Percentiles rank a stretch among this genome's conserved stretches.
These are phyloP conservation scores for Nemopilema nomurai DNA, from an alignment of 30 jellyfish, hydroid and myxozoan genomes.

Conservation along the genomic window DNA sequence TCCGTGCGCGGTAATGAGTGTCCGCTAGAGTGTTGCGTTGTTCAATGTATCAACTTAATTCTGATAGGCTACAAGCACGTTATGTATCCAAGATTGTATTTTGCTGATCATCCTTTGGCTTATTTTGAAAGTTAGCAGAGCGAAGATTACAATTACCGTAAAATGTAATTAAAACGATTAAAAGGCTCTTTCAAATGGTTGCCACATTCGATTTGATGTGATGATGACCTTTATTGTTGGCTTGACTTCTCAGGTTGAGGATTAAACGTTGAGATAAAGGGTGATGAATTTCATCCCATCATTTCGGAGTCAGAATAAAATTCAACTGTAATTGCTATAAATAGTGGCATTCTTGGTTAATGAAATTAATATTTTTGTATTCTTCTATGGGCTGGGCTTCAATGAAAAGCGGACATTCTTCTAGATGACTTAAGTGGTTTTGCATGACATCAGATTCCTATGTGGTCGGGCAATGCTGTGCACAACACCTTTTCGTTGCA, in stretches of 20 bases:
- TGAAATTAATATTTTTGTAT: constrained; percentile 19
- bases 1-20: background rate
- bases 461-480: background rate
- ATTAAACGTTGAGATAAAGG: constrained; percentile 43
- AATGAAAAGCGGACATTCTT: constrained; percentile 19
- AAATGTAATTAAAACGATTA: constrained; percentile 40
- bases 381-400: constrained; percentile 48
- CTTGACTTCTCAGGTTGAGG: constrained; percentile 48
- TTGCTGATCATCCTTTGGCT: constrained; percentile 24
- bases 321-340: constrained; percentile 64
- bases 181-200: constrained; percentile 41
- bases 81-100: constrained; percentile 14
- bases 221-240: constrained; percentile 59
- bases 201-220: constrained; percentile 48
- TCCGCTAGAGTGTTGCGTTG: background rate
- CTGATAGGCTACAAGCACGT: background rate
- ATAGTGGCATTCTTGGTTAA: constrained; percentile 34
- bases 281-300: constrained; percentile 64
- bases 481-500: background rate
- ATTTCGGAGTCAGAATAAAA: constrained; percentile 61
- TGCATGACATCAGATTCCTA: constrained; percentile 11
- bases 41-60: constrained; percentile 5
- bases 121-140: constrained; percentile 39
- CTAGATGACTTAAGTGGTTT: constrained; percentile 22
- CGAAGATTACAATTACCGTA: constrained; percentile 51